A percentile compares a stretch with the other conserved stretches of the same genome.
phyloP scores from a whole-genome alignment of 2,797 vertebrate genomes.

The Pampus argenteus region DNA sequence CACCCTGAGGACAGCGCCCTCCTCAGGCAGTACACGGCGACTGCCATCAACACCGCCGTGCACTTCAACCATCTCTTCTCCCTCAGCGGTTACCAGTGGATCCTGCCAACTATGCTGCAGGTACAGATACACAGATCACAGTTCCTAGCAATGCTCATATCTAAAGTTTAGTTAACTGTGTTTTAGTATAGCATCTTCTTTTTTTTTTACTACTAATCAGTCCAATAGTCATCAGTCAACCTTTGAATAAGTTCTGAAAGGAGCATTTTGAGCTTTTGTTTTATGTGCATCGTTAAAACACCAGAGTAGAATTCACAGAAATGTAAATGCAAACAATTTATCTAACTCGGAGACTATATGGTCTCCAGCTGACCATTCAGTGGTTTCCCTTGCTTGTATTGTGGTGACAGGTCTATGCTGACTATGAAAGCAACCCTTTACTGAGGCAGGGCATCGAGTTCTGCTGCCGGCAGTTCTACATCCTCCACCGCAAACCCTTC shows the following conservation, averaged over 20 bases:
- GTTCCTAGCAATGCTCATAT: background rate
- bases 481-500: constrained; percentile 97
- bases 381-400: background rate
- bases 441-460: constrained; percentile 96
- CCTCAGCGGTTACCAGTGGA: constrained; percentile 98
- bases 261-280: no score
- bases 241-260: no score
- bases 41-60: constrained; percentile 97
- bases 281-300: no score
- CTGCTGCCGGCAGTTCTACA: constrained; percentile 96
- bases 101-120: constrained; percentile 98
- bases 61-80: constrained; percentile 99
- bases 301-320: no score
- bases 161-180: no score
- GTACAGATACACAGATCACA: constrained; percentile 61
- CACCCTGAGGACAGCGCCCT: constrained; percentile 97
- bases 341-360: no score
- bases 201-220: no score
- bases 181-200: no score
- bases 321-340: no score
- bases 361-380: no score
- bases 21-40: constrained; percentile 95
- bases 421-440: constrained; percentile 97
- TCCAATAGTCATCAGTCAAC: no score
- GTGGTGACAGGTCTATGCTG: constrained; percentile 90